Base-by-base conservation (phyloP, 2,113 vertebrate species). In the Barnardius zonarius region DNA sequence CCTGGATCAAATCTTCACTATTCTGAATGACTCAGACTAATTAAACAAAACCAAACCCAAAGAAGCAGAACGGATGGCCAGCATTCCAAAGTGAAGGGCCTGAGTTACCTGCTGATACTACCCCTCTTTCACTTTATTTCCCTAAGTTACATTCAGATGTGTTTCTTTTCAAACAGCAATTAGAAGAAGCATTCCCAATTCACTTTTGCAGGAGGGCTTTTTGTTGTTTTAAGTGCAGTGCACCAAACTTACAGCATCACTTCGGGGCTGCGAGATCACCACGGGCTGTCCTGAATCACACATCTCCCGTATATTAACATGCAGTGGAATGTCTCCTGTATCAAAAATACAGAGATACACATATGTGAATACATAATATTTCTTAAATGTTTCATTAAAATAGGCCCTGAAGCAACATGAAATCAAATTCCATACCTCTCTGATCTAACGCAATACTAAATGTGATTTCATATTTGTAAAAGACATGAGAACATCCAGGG, bases 251-350 rank as follows among this genome's bases (percentile, higher is more conserved):
- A 99, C 99, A 95, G 99, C 98, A 8, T 98, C 97, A 90, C 99
- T 99, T 80, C 98, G 96, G 33, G 99, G 99, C 59, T 98, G 98
- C 2, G 99, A 99, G 94, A 99, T 90, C 70, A 99, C 99, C 96
- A 99, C 97, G 3, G 99, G 99, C 72, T 98, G 98, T 44, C 99
- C 99, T 49, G 79, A 95, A 97, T 99, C 99, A 49, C 99, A 99
- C 3, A 94, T 98, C 97, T 99, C 98, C 92, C 99, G 98, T 98
- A 99, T 99, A 88, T 97, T 99, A 17, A 99, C 91, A 70, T 99
- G 99, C 28, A 99, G 98, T 37, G 99, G 99, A 94, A 99, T 52
- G n/a, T 99, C 99, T 91, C 99, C 99, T 99, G 92, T 30, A 97
- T 84, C 67, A 77, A 97, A 79, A 49, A 88, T 27, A 93, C 0